Percentiles rank a stretch among this genome's conserved stretches.
phyloP scores from a whole-genome alignment of 1,140 invertebrate genomes.

The Penaeus chinensis region DNA sequence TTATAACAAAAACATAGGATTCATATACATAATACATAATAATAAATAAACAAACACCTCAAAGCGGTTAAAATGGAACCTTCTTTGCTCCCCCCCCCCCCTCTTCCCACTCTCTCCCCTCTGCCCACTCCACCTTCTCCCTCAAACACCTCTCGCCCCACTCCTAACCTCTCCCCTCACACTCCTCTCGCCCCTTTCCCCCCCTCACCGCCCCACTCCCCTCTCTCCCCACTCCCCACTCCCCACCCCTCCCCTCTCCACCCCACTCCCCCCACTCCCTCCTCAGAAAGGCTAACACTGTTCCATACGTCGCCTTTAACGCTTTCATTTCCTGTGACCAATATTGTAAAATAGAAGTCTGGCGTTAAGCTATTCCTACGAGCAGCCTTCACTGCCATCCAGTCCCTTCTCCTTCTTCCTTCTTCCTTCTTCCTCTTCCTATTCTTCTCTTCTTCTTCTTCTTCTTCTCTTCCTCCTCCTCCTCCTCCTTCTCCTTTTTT shows the following conservation, averaged over 20 bases:
- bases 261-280: no score
- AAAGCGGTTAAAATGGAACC: background rate
- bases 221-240: background rate
- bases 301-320: conserved; percentile 51
- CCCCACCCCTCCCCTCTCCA: background rate
- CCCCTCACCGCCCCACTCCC: background rate
- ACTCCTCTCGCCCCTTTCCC: background rate
- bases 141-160: background rate
- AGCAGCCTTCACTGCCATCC: background rate
- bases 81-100: background rate
- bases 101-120: background rate
- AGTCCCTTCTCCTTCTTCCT: background rate
- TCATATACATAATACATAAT: no score
- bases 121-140: background rate
- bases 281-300: no score
- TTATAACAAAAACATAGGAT: no score
- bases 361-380: conserved; percentile 41
- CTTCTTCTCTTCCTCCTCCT: background rate
- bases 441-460: background rate
- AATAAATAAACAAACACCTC: no score
- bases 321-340: conserved; percentile 55
- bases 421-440: background rate
- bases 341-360: conserved; percentile 55
- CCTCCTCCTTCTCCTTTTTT: no score
- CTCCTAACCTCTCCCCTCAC: background rate